Percentiles rank a stretch among this genome's conserved stretches.
Evolutionary conservation across 37 sponge, comb jelly and placozoan species (phyloP).

Genomic region (Halisarca cf. caerulea): DNA sequence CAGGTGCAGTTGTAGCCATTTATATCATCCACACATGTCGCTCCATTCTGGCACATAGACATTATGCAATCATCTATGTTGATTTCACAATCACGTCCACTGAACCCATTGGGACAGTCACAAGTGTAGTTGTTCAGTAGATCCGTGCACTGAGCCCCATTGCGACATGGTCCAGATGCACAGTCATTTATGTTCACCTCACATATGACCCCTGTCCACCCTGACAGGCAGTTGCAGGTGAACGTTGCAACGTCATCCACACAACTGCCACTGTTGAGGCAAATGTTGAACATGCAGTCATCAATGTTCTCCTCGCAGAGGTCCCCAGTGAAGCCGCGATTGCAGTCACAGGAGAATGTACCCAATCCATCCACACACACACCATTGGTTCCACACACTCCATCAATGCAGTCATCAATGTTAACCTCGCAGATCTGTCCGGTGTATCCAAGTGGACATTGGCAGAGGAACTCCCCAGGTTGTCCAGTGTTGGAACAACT

Average conservation of each 20-base stretch:
- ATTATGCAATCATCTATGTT: constrained; percentile 6
- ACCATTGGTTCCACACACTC: not conserved
- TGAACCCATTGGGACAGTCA: constrained; percentile 46
- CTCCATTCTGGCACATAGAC: constrained; percentile 17
- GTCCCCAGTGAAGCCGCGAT: constrained; percentile 47
- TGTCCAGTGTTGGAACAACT: not conserved
- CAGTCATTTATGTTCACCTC: constrained; percentile 29
- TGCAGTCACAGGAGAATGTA: constrained; percentile 26
- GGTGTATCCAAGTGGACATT: constrained; percentile 50
- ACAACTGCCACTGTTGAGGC: constrained; percentile 1
- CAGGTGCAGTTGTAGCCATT: constrained; percentile 45
- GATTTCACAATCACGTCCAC: constrained; percentile 42
- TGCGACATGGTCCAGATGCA: constrained; percentile 18
- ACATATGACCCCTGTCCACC: constrained; percentile 13
- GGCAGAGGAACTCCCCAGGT: constrained; percentile 27
- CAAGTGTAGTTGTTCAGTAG: constrained; percentile 48
- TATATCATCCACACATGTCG: constrained; percentile 36
- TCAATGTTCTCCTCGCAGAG: constrained; percentile 32
- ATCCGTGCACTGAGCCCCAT: constrained; percentile 41
- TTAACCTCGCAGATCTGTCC: constrained; percentile 37
- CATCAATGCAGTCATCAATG: constrained; percentile 29
- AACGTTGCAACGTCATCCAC: constrained; percentile 4
- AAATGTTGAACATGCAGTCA: not conserved
- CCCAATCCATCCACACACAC: constrained; percentile 18
- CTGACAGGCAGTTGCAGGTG: constrained; percentile 12